Evolutionary conservation across 2,888 invertebrate genomes (phyloP).

Genomic region (Eretmocerus hayati): DNA sequence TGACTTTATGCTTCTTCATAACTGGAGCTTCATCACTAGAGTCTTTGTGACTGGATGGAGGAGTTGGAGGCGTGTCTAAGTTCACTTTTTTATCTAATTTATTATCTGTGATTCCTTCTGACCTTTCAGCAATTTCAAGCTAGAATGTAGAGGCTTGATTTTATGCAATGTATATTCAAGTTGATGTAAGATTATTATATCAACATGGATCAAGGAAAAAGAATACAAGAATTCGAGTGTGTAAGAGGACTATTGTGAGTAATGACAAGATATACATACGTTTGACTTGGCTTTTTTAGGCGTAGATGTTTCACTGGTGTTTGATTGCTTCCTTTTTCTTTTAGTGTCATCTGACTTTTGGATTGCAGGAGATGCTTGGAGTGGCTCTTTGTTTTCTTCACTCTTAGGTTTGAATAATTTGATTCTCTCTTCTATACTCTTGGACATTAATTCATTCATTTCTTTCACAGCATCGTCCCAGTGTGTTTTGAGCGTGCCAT

Average conservation of each 20-base stretch:
- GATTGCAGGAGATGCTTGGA: slow-evolving; percentile 6
- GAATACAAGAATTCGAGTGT: too few relatives aligned
- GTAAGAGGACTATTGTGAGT: too few relatives aligned
- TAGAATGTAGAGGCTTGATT: too few relatives aligned
- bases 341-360: slow-evolving; percentile 8
- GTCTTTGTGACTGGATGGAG: slow-evolving; percentile 35
- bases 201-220: too few relatives aligned
- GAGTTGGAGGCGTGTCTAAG: slow-evolving; percentile 35
- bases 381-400: slow-evolving; percentile 2
- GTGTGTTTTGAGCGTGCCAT: slow-evolving; percentile 50
- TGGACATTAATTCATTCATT: slow-evolving; percentile 58
- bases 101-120: slow-evolving; percentile 9
- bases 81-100: slow-evolving; percentile 22
- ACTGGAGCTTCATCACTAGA: slow-evolving; percentile 32
- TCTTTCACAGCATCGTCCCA: slow-evolving; percentile 74
- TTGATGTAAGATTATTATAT: too few relatives aligned
- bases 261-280: too few relatives aligned
- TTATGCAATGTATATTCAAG: too few relatives aligned
- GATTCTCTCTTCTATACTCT: slow-evolving; percentile 54
- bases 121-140: slow-evolving; percentile 4
- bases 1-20: slow-evolving; percentile 25
- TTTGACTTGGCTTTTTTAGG: slow-evolving; percentile 12
- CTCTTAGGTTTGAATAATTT: slow-evolving; percentile 46
- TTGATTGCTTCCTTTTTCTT: slow-evolving; percentile 35
- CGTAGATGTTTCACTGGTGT: slow-evolving; percentile 2